phyloP scores from a whole-genome alignment of 2,113 vertebrate species.

The Arenaria interpres region DNA sequence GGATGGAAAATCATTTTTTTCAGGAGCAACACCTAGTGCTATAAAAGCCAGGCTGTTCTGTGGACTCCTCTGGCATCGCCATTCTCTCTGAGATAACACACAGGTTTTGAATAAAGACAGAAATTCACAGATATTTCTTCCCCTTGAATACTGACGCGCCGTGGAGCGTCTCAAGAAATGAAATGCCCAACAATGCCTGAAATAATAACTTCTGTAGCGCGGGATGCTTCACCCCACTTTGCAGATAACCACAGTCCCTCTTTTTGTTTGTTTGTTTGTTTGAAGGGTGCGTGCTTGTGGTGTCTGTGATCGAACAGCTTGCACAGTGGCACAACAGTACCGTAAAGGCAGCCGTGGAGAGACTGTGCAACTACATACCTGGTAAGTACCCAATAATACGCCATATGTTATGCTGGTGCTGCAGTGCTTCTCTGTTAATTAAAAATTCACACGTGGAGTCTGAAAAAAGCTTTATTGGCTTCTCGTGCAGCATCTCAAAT shows the following conservation, averaged over 20 bases:
- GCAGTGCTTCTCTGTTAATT: neutral
- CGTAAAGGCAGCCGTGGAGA: constrained; percentile 58
- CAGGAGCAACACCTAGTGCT: neutral
- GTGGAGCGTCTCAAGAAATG: neutral
- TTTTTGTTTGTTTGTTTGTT: neutral
- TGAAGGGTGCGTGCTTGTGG: constrained; percentile 74
- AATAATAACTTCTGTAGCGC: neutral
- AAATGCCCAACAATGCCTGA: neutral
- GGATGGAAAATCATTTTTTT: neutral
- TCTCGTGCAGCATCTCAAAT: neutral
- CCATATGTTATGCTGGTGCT: neutral
- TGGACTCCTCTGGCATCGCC: neutral
- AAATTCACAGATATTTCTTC: neutral
- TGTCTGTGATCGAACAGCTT: constrained; percentile 78
- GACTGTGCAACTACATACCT: constrained; percentile 78
- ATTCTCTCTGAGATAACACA: neutral
- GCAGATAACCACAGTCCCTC: fast-evolving
- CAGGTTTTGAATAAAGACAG: neutral
- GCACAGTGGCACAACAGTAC: constrained; percentile 77
- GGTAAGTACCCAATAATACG: constrained; percentile 39
- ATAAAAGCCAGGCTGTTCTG: neutral
- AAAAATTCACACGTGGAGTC: neutral
- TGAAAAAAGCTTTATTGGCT: neutral
- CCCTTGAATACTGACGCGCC: neutral
- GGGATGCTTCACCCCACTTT: neutral